Base-by-base conservation (phyloP, 2,888 invertebrate genomes). In the Pelosia muscerda region DNA sequence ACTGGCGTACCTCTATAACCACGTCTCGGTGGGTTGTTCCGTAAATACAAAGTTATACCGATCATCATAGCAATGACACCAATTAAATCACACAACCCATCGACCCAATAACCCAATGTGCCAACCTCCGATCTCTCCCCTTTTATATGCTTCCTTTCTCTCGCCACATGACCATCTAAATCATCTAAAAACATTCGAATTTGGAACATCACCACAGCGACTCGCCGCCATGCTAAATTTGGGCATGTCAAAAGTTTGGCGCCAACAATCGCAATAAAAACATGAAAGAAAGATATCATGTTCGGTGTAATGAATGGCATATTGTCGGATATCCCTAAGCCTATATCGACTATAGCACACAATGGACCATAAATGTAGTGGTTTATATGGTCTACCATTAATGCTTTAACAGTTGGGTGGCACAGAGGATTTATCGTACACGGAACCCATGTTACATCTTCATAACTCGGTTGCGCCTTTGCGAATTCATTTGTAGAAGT, bases 101-200 rank as follows among this genome's bases (percentile, higher is more conserved):
- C 98, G 2, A 98, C 96, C 90, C 97, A 97, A 84, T 97, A 98
- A 0, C 98, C 98, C 0, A 96, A 85, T 0, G 97, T 96, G 0
- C 97, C 97, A n/a, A 98, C 96, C 85, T 97, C 97, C 0, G 97
- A 97, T 28, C 96, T 95, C 87, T 97, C 97, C 0, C 97, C 97
- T 72, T 96, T 95, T 34, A 97, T 96, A 84, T 97, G 96, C 82
- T 96, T 96, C 66, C 97, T 95, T 31, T 96, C 96, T 71, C 98
- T 96, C 0, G 98, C 98, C 3, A 98, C 97, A 83, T 97, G 97
- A 0, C 98, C 98, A 83, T 98, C 98, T 72, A 98, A 90, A 83
- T 98, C 97, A 83, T 98, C 98, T 64, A 98, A 88, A 92, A 97
- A 98, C 76, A 97, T 97, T 77, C 98, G 95, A 54, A 98, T 89